A percentile compares a stretch with the other conserved stretches of the same genome.
These are phyloP conservation scores for Apostichopus californicus DNA, from an alignment of 35 echinoderm and acorn worm species.

Conservation along the genomic window DNA sequence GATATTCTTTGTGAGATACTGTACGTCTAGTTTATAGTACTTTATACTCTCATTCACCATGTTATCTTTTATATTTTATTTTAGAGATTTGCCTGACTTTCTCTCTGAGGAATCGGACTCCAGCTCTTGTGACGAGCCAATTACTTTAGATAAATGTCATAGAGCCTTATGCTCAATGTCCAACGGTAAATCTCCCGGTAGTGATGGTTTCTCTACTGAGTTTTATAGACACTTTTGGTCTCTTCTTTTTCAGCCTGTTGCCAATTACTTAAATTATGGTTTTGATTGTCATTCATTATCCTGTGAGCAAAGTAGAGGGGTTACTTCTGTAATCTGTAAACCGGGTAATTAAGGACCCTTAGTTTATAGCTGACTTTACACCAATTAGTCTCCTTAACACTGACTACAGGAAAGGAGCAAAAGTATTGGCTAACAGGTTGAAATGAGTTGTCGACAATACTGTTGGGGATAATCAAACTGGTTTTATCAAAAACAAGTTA, in stretches of 20 bases:
- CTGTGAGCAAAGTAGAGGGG: not conserved
- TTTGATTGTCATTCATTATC: not conserved
- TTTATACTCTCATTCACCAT: no score
- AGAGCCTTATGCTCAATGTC: not conserved
- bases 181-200: conserved; percentile 11
- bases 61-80: no score
- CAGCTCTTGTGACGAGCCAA: not conserved
- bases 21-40: no score
- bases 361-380: no score
- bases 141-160: not conserved
- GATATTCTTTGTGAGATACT: no score
- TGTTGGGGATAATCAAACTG: not conserved
- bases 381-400: not conserved
- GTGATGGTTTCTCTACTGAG: conserved; percentile 12
- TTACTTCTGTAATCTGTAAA: not conserved
- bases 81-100: no score
- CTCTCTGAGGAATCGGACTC: no score
- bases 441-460: not conserved
- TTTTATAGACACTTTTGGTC: conserved; percentile 44
- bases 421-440: not conserved
- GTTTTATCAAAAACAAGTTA: not conserved
- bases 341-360: no score
- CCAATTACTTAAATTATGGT: not conserved
- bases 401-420: not conserved
- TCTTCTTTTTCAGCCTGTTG: not conserved